These are phyloP conservation scores for Zapus hudsonius DNA, from an alignment of 2,113 vertebrate genomes.

Conservation along the genomic window DNA sequence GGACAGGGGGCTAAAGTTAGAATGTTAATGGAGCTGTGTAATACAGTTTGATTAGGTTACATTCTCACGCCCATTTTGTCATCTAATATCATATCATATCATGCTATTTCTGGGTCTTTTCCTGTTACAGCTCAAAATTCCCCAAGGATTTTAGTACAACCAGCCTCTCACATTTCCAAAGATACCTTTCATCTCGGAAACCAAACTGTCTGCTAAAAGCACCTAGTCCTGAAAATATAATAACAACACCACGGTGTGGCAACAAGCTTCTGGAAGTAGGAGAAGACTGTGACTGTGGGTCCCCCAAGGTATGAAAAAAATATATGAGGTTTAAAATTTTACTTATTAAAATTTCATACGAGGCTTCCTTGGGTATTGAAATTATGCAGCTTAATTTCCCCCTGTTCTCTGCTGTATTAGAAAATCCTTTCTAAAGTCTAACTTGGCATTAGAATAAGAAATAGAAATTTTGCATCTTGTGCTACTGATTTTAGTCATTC, in stretches of 20 bases:
- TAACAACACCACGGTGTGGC: constrained; percentile 83
- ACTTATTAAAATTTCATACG: not conserved
- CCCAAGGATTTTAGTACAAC: constrained; percentile 87
- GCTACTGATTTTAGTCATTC: not conserved
- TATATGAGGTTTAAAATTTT: rapidly evolving
- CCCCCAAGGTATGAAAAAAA: constrained; percentile 65
- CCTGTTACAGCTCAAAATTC: constrained; percentile 82
- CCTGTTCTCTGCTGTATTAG: not conserved
- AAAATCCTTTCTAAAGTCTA: constrained; percentile 15
- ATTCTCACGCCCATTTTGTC: not conserved
- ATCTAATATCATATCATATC: not conserved
- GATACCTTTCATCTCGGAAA: constrained; percentile 78
- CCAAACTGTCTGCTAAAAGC: constrained; percentile 86
- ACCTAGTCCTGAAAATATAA: constrained; percentile 67
- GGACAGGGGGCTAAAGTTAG: not conserved
- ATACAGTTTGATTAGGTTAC: not conserved
- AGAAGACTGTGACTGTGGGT: constrained; percentile 82
- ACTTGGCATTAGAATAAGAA: not conserved
- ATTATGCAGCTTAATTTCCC: not conserved
- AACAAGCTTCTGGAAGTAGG: constrained; percentile 87
- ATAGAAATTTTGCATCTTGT: not conserved
- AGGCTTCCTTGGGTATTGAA: no score
- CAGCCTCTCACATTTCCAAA: constrained; percentile 80
- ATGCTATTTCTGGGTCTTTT: constrained; percentile 28
- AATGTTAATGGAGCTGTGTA: not conserved